phyloP scores from a whole-genome alignment of 2,888 invertebrate genomes.

The Erynnis tages region DNA sequence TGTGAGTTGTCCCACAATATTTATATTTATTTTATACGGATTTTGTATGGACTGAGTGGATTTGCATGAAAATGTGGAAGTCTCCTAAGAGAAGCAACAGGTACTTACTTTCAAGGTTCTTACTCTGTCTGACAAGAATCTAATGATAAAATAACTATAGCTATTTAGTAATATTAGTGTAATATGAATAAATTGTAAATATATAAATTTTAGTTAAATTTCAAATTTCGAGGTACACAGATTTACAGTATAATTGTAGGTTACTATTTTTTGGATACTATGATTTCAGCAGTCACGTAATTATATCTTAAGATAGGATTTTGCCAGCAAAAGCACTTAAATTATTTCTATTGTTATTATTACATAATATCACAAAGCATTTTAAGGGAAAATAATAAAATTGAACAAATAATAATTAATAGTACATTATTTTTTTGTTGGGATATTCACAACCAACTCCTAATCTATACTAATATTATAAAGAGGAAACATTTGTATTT shows the following conservation, averaged over 20 bases:
- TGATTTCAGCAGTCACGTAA: conserved; percentile 6
- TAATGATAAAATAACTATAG: no score
- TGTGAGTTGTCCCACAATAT: no score
- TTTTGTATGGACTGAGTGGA: no score
- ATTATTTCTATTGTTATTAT: no score
- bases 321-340: no score
- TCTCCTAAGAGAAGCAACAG: no score
- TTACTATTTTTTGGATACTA: conserved; percentile 15
- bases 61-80: no score
- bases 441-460: conserved; percentile 33
- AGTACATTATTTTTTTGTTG: conserved; percentile 7
- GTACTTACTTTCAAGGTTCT: no score
- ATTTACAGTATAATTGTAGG: not conserved
- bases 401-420: not conserved
- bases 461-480: conserved; percentile 17
- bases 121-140: no score
- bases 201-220: conserved; percentile 4
- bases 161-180: no score
- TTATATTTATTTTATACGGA: no score
- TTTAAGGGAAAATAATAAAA: not conserved
- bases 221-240: conserved; percentile 4
- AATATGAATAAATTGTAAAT: conserved; percentile 12
- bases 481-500: conserved; percentile 4
- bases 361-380: no score
- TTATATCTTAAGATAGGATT: not conserved